Evolutionary conservation across 2,113 vertebrate species (phyloP).

Genomic region (Eira barbara): DNA sequence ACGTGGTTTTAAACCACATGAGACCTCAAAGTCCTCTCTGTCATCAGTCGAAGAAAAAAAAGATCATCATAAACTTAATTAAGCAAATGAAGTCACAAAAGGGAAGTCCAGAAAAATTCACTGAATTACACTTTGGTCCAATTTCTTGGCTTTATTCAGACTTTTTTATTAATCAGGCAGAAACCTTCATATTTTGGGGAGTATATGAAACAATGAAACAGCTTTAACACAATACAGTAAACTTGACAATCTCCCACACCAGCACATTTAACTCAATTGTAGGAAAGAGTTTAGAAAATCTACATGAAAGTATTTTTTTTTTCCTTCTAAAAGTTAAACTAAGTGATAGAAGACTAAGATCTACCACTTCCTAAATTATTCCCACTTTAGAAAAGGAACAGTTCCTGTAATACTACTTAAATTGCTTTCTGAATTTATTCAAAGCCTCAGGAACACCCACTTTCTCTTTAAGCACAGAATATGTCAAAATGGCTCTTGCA

Average conservation of each 20-base stretch:
- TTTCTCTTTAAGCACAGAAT: background rate
- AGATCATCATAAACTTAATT: background rate
- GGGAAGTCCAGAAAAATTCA: background rate
- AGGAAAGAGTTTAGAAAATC: background rate
- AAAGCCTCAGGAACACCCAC: background rate
- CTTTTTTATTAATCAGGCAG: background rate
- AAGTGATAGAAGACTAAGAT: background rate
- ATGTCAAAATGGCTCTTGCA: background rate
- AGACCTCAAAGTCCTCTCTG: background rate
- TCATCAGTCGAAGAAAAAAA: background rate
- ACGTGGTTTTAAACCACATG: background rate
- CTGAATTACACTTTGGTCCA: background rate
- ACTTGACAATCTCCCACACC: background rate
- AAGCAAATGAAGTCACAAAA: conserved; percentile 20
- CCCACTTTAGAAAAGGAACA: background rate
- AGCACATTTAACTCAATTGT: background rate
- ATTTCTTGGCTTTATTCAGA: background rate
- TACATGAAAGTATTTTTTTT: background rate
- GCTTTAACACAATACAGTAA: background rate
- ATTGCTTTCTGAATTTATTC: background rate
- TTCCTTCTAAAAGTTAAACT: background rate
- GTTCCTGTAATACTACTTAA: background rate
- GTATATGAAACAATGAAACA: background rate
- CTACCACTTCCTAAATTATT: background rate
- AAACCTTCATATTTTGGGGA: background rate